A percentile compares a stretch with the other conserved stretches of the same genome.
These are phyloP conservation scores for Dryocosmus kuriphilus DNA, from an alignment of 2,888 invertebrate species.

Conservation along the genomic window DNA sequence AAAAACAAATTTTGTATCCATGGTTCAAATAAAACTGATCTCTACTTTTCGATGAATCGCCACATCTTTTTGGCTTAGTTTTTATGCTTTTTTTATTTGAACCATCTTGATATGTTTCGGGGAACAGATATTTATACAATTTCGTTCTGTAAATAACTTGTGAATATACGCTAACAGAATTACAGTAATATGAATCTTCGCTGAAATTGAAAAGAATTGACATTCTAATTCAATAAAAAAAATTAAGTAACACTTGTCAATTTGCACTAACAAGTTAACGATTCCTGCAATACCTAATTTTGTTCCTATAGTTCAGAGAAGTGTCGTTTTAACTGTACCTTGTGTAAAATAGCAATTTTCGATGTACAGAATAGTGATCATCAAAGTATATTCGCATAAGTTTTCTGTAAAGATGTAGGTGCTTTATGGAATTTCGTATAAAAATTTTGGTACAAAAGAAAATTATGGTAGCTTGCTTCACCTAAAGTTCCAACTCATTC, in stretches of 20 bases:
- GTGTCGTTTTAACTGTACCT: slow-evolving; percentile 18
- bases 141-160: slow-evolving; percentile 38
- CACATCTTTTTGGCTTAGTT: not conserved
- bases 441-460: slow-evolving; percentile 15
- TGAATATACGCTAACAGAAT: slow-evolving; percentile 23
- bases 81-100: slow-evolving; percentile 5
- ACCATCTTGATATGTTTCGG: not conserved
- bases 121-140: slow-evolving; percentile 1
- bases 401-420: slow-evolving; percentile 37
- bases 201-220: slow-evolving; percentile 27
- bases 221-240: slow-evolving; percentile 42
- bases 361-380: slow-evolving; percentile 28
- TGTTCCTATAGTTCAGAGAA: slow-evolving; percentile 25
- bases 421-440: slow-evolving; percentile 31
- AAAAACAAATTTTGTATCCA: not conserved
- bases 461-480: slow-evolving; percentile 14
- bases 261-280: slow-evolving; percentile 36
- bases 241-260: slow-evolving; percentile 46
- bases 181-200: slow-evolving; percentile 18
- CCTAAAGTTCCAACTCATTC: slow-evolving; percentile 11
- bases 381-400: slow-evolving; percentile 31
- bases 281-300: slow-evolving; percentile 48
- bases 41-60: not conserved
- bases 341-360: slow-evolving; percentile 29
- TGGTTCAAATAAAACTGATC: slow-evolving; percentile 21